Percentiles rank a stretch among this genome's conserved stretches.
Conservation (phyloP, 2,888 invertebrate species). For the Drosophila meridionalis region DNA sequence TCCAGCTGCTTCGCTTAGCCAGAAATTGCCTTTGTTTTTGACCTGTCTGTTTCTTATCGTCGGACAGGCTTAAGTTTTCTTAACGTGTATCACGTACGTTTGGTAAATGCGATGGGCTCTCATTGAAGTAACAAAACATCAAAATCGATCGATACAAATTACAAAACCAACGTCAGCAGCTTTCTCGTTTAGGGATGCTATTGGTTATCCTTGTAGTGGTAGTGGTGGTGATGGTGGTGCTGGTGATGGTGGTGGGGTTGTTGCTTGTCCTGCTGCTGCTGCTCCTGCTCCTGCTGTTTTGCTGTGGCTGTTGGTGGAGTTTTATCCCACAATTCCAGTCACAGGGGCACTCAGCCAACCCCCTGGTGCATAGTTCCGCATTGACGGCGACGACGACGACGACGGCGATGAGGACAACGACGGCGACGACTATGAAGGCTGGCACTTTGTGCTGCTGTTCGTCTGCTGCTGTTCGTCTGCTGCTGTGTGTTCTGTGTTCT, state of each 20-base stretch:
- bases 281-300: conserved; percentile 19
- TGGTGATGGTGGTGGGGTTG: conserved; percentile 17
- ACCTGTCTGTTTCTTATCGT: neutral
- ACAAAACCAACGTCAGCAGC: conserved; percentile 67
- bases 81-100: conserved; percentile 52
- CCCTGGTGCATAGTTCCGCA: conserved; percentile 67
- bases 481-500: conserved; percentile 7
- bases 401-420: conserved; percentile 6
- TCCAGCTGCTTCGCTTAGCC: neutral
- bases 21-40: neutral
- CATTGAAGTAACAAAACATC: conserved; percentile 62
- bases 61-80: conserved; percentile 25
- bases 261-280: conserved; percentile 14
- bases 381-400: conserved; percentile 40
- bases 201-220: conserved; percentile 31
- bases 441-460: conserved; percentile 49
- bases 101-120: conserved; percentile 38
- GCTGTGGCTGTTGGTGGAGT: conserved; percentile 27
- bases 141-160: conserved; percentile 80
- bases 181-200: conserved; percentile 52
- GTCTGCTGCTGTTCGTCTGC: conserved; percentile 12
- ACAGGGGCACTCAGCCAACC: conserved; percentile 41
- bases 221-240: conserved; percentile 17
- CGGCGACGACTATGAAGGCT: conserved; percentile 26
- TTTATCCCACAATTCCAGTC: conserved; percentile 56